A percentile compares a stretch with the other conserved stretches of the same genome.
Conservation (phyloP, 2,888 invertebrate genomes). For the Calameuta pallipes region DNA sequence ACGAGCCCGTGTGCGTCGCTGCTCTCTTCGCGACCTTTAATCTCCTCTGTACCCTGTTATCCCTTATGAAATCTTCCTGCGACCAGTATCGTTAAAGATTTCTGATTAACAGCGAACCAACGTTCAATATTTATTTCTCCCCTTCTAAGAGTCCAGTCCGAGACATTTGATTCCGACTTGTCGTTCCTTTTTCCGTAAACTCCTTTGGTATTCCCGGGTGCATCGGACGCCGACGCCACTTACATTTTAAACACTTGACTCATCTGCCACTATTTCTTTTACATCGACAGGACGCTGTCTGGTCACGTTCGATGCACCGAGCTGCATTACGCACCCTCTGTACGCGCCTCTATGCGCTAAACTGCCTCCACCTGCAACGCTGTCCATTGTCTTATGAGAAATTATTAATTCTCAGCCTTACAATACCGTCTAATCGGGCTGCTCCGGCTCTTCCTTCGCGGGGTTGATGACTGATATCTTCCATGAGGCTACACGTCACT, state of each 20-base stretch:
- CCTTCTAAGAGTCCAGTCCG: not conserved
- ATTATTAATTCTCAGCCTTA: conserved; percentile 19
- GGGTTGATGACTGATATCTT: not conserved
- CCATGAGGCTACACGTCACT: not conserved
- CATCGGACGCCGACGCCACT: conserved; percentile 39
- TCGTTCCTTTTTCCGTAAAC: conserved; percentile 17
- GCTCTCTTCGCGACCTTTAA: not conserved
- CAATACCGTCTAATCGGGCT: conserved; percentile 25
- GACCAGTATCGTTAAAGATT: not conserved
- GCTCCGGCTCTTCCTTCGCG: not conserved
- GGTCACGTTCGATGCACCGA: conserved; percentile 51
- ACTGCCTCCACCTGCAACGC: conserved; percentile 37
- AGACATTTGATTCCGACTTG: not conserved
- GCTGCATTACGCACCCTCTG: conserved; percentile 53
- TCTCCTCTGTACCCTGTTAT: not conserved
- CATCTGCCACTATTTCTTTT: conserved; percentile 45
- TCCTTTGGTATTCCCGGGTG: conserved; percentile 47
- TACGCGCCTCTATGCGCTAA: conserved; percentile 48
- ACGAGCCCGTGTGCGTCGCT: not conserved
- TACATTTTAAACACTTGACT: conserved; percentile 53
- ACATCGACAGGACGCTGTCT: conserved; percentile 55
- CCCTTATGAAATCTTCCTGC: not conserved
- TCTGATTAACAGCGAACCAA: not conserved
- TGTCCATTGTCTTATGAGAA: not conserved
- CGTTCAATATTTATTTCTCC: not conserved